These are phyloP conservation scores for Lagorchestes hirsutus DNA, from an alignment of 2,797 vertebrate species.

Conservation along the genomic window DNA sequence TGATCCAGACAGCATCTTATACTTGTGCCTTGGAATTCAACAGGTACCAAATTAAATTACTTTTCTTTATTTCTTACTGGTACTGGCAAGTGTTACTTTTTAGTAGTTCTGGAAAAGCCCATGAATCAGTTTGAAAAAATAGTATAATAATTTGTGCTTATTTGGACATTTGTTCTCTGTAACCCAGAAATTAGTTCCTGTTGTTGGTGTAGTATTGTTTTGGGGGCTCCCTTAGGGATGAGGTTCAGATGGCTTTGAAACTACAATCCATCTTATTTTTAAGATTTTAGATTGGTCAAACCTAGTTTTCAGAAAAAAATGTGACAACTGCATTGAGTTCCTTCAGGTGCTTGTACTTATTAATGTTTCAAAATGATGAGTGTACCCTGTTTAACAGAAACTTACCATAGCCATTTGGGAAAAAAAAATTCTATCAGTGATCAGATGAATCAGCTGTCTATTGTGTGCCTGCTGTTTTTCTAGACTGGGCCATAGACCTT, in stretches of 20 bases:
- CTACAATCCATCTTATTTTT: neutral
- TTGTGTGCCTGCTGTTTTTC: neutral
- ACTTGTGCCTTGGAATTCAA: conserved; percentile 99
- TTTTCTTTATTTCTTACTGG: conserved; percentile 29
- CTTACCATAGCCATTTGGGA: neutral
- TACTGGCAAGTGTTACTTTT: neutral
- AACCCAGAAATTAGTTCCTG: neutral
- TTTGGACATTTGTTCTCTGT: neutral
- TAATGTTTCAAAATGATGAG: neutral
- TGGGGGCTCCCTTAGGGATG: conserved; percentile 17
- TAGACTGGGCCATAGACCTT: neutral
- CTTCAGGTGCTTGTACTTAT: neutral
- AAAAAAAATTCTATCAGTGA: neutral
- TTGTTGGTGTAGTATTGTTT: conserved; percentile 35
- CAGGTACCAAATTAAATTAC: conserved; percentile 87
- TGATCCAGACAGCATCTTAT: conserved; percentile 95
- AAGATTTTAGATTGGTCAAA: neutral
- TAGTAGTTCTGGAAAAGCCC: conserved; percentile 48
- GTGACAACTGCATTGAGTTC: neutral
- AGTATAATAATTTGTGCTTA: neutral
- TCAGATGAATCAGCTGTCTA: neutral
- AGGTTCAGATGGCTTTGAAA: conserved; percentile 27
- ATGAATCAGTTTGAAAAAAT: conserved; percentile 46
- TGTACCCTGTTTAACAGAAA: neutral
- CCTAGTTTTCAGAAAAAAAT: neutral